These are phyloP conservation scores for Drosophila tanythrix DNA, from an alignment of 2,888 invertebrate genomes.

Conservation along the genomic window DNA sequence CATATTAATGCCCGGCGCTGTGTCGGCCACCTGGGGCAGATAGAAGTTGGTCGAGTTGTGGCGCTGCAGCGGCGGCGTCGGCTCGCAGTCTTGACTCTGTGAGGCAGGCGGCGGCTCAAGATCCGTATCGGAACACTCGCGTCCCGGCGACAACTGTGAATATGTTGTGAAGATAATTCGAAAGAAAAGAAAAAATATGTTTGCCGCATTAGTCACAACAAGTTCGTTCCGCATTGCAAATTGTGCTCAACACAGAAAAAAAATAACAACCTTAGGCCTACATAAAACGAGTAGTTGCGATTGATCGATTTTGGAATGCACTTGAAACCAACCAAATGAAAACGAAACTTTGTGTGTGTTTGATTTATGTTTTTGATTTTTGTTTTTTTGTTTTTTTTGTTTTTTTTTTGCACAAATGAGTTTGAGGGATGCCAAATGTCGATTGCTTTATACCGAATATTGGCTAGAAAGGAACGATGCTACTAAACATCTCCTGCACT, in stretches of 20 bases:
- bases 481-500: conserved; percentile 15
- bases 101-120: conserved; percentile 96
- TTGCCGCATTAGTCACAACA: conserved; percentile 12
- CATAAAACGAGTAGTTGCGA: conserved; percentile 45
- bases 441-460: conserved; percentile 10
- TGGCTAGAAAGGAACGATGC: conserved; percentile 20
- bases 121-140: conserved; percentile 93
- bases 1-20: conserved; percentile 49
- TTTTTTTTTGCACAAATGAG: conserved; percentile 29
- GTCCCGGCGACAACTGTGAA: conserved; percentile 91
- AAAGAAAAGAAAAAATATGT: not conserved
- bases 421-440: conserved; percentile 26
- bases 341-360: conserved; percentile 33
- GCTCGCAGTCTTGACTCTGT: conserved; percentile 96
- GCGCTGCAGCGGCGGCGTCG: conserved; percentile 94
- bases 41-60: conserved; percentile 95
- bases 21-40: conserved; percentile 88
- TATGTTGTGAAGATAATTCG: not conserved
- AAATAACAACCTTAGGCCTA: conserved; percentile 37
- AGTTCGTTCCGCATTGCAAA: not conserved
- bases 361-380: not conserved
- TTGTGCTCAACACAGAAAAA: conserved; percentile 31
- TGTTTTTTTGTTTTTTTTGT: not conserved
- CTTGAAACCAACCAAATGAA: conserved; percentile 61
- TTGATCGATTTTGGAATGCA: conserved; percentile 49